Evolutionary conservation across 2,888 invertebrate species (phyloP).

Genomic region (Alitta virens): DNA sequence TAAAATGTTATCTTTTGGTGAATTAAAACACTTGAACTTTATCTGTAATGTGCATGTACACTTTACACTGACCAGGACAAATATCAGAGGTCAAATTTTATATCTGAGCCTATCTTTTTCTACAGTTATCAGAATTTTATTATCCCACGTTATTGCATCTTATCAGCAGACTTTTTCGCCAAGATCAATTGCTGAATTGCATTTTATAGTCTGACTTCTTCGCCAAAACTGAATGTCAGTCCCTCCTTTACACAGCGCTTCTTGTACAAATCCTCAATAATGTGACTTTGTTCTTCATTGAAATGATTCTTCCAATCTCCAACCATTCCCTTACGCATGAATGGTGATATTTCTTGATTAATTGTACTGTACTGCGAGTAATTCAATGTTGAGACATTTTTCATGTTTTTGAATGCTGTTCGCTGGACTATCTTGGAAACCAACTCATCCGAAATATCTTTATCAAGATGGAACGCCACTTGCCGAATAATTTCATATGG

Average conservation of each 20-base stretch:
- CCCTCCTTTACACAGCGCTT: not conserved
- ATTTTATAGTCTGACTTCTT: too few species aligned
- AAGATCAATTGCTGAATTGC: too few species aligned
- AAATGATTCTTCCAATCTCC: constrained; percentile 5
- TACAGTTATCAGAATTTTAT: too few species aligned
- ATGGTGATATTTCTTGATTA: not conserved
- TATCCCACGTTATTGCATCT: too few species aligned
- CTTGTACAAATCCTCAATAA: constrained; percentile 3
- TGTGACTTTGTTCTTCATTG: constrained; percentile 1
- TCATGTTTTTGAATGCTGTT: constrained; percentile 4
- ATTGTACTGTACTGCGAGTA: not conserved
- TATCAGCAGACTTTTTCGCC: too few species aligned
- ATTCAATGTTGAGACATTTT: not conserved
- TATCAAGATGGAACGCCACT: constrained; percentile 1
- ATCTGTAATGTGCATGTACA: too few species aligned
- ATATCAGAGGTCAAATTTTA: too few species aligned
- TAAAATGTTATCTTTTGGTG: too few species aligned
- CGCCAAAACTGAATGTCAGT: not conserved
- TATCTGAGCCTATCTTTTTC: too few species aligned
- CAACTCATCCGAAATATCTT: not conserved
- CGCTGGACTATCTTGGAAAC: not conserved
- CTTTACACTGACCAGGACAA: too few species aligned
- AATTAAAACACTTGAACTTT: too few species aligned
- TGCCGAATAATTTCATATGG: not conserved
- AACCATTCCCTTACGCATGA: constrained; percentile 3